Evolutionary conservation across 2,797 vertebrate genomes (phyloP).

Genomic region (Enteromius unitaeniatus): DNA sequence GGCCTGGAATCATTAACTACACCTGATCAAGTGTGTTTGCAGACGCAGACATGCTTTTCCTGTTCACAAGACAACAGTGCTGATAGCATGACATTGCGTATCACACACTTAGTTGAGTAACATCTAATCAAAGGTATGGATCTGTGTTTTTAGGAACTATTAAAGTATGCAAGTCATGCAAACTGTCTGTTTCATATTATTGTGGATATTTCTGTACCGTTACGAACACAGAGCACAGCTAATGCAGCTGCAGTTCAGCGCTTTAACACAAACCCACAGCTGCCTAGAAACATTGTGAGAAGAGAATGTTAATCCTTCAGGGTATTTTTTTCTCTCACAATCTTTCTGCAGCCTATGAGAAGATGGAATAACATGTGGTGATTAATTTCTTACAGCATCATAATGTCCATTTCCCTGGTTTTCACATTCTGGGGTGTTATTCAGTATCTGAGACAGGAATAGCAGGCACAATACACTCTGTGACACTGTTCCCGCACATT

Average conservation of each 20-base stretch:
- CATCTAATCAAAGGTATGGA: conserved; percentile 10
- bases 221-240: neutral
- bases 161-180: conserved; percentile 3
- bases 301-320: conserved; percentile 52
- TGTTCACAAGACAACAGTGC: neutral
- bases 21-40: conserved; percentile 25
- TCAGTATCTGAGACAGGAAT: conserved; percentile 5
- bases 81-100: conserved; percentile 10
- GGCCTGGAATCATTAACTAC: conserved; percentile 14
- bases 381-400: neutral
- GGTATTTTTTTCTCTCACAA: conserved; percentile 22
- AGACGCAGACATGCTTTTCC: conserved; percentile 8
- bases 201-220: neutral
- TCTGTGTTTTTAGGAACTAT: conserved; percentile 11
- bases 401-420: neutral
- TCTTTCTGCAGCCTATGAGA: conserved; percentile 9
- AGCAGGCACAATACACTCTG: neutral
- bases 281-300: conserved; percentile 52
- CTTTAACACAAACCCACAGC: conserved; percentile 44
- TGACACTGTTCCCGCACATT: neutral
- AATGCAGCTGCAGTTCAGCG: conserved; percentile 43
- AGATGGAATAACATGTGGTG: conserved; percentile 27
- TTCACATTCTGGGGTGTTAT: conserved; percentile 6
- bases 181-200: conserved; percentile 12
- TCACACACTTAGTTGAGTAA: neutral